Evolutionary conservation across 2,113 vertebrate genomes (phyloP).

Genomic region (Phalacrocorax carbo): DNA sequence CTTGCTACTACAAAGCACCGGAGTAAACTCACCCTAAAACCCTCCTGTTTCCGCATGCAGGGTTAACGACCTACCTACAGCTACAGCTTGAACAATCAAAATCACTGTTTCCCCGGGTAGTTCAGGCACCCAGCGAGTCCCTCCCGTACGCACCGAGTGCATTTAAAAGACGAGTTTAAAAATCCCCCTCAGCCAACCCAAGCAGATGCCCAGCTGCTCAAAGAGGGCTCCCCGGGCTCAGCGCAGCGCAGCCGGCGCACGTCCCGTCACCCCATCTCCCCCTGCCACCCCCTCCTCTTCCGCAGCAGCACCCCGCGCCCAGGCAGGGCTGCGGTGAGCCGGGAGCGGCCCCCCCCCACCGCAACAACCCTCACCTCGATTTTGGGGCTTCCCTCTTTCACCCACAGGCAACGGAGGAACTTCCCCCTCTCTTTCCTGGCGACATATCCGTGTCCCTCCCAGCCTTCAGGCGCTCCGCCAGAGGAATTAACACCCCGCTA

Average conservation of each 20-base stretch:
- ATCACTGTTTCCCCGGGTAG: fast-evolving
- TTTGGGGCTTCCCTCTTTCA: not conserved
- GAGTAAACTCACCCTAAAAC: not conserved
- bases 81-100: not conserved
- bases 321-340: fast-evolving
- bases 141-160: fast-evolving
- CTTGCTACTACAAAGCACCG: not conserved
- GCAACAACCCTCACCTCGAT: not conserved
- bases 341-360: fast-evolving
- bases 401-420: not conserved
- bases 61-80: fast-evolving
- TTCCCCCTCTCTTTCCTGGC: not conserved
- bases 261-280: not conserved
- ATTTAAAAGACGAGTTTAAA: not conserved
- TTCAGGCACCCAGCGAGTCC: not conserved
- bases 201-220: not conserved
- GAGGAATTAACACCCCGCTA: not conserved
- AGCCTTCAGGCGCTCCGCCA: not conserved
- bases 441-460: fast-evolving
- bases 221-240: not conserved
- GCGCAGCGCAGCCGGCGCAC: fast-evolving
- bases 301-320: not conserved
- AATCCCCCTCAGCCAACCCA: fast-evolving
- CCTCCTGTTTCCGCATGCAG: fast-evolving
- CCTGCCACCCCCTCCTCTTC: not conserved